Evolutionary conservation across 2,797 vertebrate genomes (phyloP), one percentile per base, ranked within the genome.

Genomic region (Tadarida brasiliensis): DNA sequence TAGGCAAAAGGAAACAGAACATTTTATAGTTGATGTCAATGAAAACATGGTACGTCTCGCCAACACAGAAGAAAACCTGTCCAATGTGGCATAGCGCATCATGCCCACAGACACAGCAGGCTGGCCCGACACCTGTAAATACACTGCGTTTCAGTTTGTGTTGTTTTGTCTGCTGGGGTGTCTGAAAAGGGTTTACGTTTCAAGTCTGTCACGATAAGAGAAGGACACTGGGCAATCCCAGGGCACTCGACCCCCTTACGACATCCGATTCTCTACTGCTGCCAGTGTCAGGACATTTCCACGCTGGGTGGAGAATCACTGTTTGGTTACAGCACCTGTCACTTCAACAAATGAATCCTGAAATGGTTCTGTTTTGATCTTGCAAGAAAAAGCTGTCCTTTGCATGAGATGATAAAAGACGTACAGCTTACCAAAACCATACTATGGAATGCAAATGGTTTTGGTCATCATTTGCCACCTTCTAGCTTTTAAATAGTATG

Each of bases 11-110:
- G 95, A 67, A 84, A 96, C 59, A 85, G 95, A 95, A 73, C 24
- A 92, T 94, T 97, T 87, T 91, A 95, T 61, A 65, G 95, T 78
- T 89, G 95, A 96, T 74, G 87, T 97, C 97, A 96, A 83, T 76
- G 93, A 91, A 96, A 97, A 90, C 39, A 96, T 96, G 95, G 59
- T 92, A 96, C 51, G 70, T 77, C 28, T 67, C 84, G n/a, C 82
- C 67, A 86, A 96, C 24, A 30, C 76, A 82, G 95, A 93, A 80
- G 85, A 22, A 67, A 63, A 95, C 95, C 88, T 96, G 77, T 96
- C 73, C 90, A 65, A 94, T 1, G 7, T 3, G n/a, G 87, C 70
- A 28, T 8, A 91, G 78, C 76, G 95, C 73, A 96, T 78, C 6
- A 59, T 90, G 95, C 77, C 87, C 89, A 68, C 56, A 97, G 92